These are phyloP conservation scores for Automeris io DNA, from an alignment of 2,888 invertebrate species.

Conservation along the genomic window DNA sequence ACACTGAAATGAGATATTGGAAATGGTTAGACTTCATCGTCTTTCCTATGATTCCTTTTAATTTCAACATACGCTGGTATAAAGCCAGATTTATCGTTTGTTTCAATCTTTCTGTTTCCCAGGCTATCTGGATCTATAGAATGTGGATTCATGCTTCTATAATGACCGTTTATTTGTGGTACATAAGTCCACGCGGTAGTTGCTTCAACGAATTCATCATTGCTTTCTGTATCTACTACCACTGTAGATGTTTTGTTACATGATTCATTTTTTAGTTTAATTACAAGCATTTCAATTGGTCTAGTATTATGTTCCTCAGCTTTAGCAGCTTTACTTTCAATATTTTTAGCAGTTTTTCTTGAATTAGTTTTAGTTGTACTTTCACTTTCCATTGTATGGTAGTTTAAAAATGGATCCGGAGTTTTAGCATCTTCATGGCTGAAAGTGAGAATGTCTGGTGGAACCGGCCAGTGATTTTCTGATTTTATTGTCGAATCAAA, in stretches of 20 bases:
- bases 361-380: constrained; percentile 14
- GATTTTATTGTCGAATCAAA: constrained; percentile 31
- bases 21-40: constrained; percentile 6
- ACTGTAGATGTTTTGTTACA: constrained; percentile 22
- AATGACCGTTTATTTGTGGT: constrained; percentile 64
- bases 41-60: constrained; percentile 42
- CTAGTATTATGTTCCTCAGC: neutral
- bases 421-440: constrained; percentile 60
- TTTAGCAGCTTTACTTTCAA: constrained; percentile 11
- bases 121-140: constrained; percentile 32
- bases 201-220: constrained; percentile 19
- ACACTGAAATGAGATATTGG: constrained; percentile 16
- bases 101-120: constrained; percentile 48
- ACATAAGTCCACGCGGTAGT: constrained; percentile 43
- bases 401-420: constrained; percentile 42
- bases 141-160: constrained; percentile 47
- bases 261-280: constrained; percentile 44
- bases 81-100: constrained; percentile 36
- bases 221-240: constrained; percentile 15
- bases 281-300: constrained; percentile 25
- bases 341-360: constrained; percentile 13
- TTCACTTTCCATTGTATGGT: constrained; percentile 20
- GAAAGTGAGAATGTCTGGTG: constrained; percentile 53
- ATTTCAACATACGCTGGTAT: constrained; percentile 59
- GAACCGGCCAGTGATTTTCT: constrained; percentile 32